Base-by-base conservation (phyloP, 2,113 vertebrate genomes). In the Hippocampus zosterae region DNA sequence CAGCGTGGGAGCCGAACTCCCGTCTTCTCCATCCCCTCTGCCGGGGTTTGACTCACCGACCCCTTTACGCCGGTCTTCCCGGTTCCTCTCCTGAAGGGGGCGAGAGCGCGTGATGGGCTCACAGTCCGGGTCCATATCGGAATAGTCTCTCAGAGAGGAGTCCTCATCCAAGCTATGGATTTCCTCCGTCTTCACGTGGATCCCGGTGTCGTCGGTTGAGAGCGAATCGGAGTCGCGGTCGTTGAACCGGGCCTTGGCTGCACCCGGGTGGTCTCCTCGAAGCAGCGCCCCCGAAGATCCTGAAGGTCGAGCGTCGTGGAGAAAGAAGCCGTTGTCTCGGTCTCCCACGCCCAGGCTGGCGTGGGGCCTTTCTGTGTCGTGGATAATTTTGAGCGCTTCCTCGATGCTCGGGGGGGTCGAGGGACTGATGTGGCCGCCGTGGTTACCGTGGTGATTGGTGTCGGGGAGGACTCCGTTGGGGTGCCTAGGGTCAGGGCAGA, bases 151-250 rank as follows among this genome's bases (percentile, higher is more conserved):
- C 78, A 99, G 87, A 55, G 97, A 98, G 40, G 96, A 96, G 87
- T 99, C 96, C 75, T 99, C 97, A 62, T 99, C 97, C 88, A 95
- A 91, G 0, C 95, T 97, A 81, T 96, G 96, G 79, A 98, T 98
- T 88, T 99, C 96, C 87, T 98, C 97, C 1, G 97, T 98, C 25
- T 93, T 94, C 67, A 98, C 95, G 1, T 99, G 96, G 85, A 99
- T 99, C 73, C 97, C 97, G 0, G 97, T 99, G 88, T 99, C 97
- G 6, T 98, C 97, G 1, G 96, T 98, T 53, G 92, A 93, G 44
- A 86, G 29, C 3, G 90, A 96, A 84, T 96, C 95, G 19, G 93
- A 91, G 70, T 97, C 87, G 0, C 87, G 81, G n/a, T 93, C 93
- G 46, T 90, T 91, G 8, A 88, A 82, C 25, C 87, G 91, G 41